Evolutionary conservation across 1,140 invertebrate species (phyloP).

Genomic region (Hycleus phaleratus): DNA sequence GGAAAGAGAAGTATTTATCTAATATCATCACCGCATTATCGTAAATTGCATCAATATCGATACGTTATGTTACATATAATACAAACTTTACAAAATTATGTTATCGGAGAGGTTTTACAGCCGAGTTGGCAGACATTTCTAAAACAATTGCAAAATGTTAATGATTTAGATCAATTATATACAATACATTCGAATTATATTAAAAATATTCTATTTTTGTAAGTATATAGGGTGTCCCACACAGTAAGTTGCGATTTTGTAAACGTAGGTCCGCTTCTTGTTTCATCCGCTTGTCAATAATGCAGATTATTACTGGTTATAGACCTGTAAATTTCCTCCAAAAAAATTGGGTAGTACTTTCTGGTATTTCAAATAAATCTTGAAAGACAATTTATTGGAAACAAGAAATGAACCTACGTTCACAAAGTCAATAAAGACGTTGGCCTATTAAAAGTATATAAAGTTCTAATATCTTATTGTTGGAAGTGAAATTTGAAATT

Average conservation of each 20-base stretch:
- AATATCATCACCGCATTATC: slow-evolving; percentile 50
- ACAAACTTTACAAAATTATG: slow-evolving; percentile 61
- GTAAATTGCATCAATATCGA: slow-evolving; percentile 55
- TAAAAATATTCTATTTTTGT: slow-evolving; percentile 58
- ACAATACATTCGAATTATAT: slow-evolving; percentile 60
- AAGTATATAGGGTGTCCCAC: slow-evolving; percentile 18
- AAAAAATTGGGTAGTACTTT: no score
- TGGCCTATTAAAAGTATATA: no score
- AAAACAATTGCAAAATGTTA: slow-evolving; percentile 51
- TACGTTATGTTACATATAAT: slow-evolving; percentile 67
- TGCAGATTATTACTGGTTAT: no score
- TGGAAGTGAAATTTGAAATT: no score
- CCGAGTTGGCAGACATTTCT: slow-evolving; percentile 63
- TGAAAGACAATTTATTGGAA: no score
- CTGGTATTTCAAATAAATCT: no score
- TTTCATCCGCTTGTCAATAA: background rate
- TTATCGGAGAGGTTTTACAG: slow-evolving; percentile 61
- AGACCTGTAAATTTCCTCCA: no score
- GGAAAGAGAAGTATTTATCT: slow-evolving; percentile 40
- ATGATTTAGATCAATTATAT: slow-evolving; percentile 61
- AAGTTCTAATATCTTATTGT: no score
- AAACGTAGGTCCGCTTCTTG: background rate
- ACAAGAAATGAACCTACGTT: no score
- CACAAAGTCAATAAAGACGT: no score
- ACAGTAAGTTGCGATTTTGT: background rate